Base-by-base conservation (phyloP, 92 coral and sea anemone species). In the Phenganax stokvisi region DNA sequence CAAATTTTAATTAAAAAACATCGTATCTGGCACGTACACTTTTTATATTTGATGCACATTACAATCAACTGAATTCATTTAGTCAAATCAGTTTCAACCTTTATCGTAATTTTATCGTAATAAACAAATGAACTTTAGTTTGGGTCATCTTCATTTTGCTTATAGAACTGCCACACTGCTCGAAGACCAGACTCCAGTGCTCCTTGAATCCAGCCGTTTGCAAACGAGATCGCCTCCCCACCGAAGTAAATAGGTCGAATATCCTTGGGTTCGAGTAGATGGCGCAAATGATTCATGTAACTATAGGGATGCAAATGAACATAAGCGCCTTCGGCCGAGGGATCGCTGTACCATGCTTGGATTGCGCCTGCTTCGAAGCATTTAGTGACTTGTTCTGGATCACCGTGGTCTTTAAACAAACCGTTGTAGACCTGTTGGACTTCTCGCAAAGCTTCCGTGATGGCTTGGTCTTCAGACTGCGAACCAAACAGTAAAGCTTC, bases 201-300 rank as follows among this genome's bases (percentile, higher is more conserved):
- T 5, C 89, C 89, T 80, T 86, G 89, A 74, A 86, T 86, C 89
- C 89, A 86, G 75, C 86, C 89, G 59, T 84, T 51, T 54, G 89
- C 86, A 55, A 86, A 86, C 78, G 89, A 86, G 51, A 85, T 66
- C 56, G 80, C 88, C 53, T 85, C 88, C 17, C 87, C 84, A 30
- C 77, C 87, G 58, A 85, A 86, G 86, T 63, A 82, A 66, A 86
- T 82, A 3, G 81, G 81, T 7, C 57, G 72, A 47, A 77, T 77
- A 27, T 77, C 10, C 51, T 77, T 77, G 7, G 81, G 70, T 44
- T 59, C 81, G 6, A 81, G 72, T 60, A 86, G 71, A 57, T 13
- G 10, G 37, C 83, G 82, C 44, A 86, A 57, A 62, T 77, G 81
- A 57, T 86, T 74, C 80, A 81, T 82, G 56, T 81, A 81, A 79